Evolutionary conservation across 2,797 vertebrate genomes (phyloP), one percentile per base, ranked within the genome.

Genomic region (Etheostoma nigrum): DNA sequence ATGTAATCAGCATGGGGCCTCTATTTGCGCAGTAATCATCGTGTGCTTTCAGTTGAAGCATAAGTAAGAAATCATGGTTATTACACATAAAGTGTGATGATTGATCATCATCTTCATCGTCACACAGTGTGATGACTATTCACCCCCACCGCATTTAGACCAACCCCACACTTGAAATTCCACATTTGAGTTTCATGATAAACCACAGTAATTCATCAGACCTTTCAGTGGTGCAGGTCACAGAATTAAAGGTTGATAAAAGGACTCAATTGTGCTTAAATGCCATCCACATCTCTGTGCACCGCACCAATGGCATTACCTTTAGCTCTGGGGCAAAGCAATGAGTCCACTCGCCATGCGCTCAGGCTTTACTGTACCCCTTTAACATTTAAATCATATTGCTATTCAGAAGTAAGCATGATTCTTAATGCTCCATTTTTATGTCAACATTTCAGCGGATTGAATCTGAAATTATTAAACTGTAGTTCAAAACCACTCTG

Each of bases 351-450:
- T 73, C 60, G 57, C 27, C 7, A 1, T 67, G 63, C 58, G 52
- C 47, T 72, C 71, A 59, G 52, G 57, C 64, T 75, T 76, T 21
- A 59, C 63, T 55, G 40, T 49, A 67, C 69, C 68, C 78, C 64
- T 78, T 78, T 84, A 68, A 71, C 69, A 85, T 90, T 85, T 78
- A 60, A 79, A 65, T 25, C 60, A 21, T 30, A n/a, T 68, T 79
- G 61, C 54, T 25, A 77, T 84, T 84, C 81, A 81, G 23, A 44
- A 49, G 44, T 23, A 55, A 25, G 14, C 6, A 33, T n/a, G 10
- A 36, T 67, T 61, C 21, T 27, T 48, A 23, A 47, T 64, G 44
- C 52, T 68, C 25, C 16, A n/a, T 44, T 74, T 73, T 68, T 36
- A 44, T 33, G 19, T n/a, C 25, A 16, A 6, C 30, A 33, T 55